A percentile compares a stretch with the other conserved stretches of the same genome.
These are phyloP conservation scores for Porphyrio hochstetteri DNA, from an alignment of 2,113 vertebrate genomes.

Conservation along the genomic window DNA sequence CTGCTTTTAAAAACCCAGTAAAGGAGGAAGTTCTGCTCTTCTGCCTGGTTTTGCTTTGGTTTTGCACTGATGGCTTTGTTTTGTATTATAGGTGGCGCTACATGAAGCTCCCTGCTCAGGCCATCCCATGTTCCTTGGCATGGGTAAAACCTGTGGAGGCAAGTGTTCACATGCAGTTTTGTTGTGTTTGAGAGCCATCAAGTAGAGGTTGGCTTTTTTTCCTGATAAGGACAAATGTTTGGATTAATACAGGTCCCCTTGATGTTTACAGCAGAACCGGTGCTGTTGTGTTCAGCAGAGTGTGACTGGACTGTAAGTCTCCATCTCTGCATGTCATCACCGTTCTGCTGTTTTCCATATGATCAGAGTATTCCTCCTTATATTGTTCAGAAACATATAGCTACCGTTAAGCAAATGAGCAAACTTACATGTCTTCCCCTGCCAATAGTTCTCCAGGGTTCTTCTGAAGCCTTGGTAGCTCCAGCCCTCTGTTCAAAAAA, in stretches of 20 bases:
- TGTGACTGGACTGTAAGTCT: not conserved
- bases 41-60: not conserved
- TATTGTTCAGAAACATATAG: not conserved
- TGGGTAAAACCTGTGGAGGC: conserved; percentile 85
- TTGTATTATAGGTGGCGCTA: conserved; percentile 81
- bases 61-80: not conserved
- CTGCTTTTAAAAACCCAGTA: not conserved
- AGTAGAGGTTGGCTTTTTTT: not conserved
- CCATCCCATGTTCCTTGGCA: conserved; percentile 85
- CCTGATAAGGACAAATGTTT: not conserved
- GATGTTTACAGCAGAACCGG: not conserved
- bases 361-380: not conserved
- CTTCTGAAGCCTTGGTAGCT: not conserved
- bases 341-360: not conserved
- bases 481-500: not conserved
- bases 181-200: not conserved
- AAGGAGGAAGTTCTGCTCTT: not conserved
- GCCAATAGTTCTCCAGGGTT: not conserved
- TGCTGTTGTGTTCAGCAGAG: not conserved
- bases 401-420: not conserved
- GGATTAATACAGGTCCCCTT: not conserved
- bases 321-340: not conserved
- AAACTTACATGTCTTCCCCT: not conserved
- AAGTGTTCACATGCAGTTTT: not conserved
- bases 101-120: conserved; percentile 89